Evolutionary conservation across 2,113 vertebrate species (phyloP).

Genomic region (Halcyon malimbica): DNA sequence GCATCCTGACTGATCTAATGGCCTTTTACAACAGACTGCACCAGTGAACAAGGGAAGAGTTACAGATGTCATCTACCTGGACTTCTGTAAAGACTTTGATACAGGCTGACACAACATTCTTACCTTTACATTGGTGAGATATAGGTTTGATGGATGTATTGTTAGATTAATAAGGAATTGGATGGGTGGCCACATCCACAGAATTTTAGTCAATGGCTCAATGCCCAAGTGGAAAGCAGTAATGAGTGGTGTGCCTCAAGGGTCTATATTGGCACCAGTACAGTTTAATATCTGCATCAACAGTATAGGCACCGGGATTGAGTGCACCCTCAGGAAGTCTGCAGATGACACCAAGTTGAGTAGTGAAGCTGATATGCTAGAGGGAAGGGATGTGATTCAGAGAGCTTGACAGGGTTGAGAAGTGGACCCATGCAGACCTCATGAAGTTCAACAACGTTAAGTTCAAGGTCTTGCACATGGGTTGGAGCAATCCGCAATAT

Average conservation of each 20-base stretch:
- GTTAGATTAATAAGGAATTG: too few species aligned
- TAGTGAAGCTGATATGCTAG: too few species aligned
- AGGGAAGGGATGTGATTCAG: neutral
- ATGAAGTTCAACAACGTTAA: too few species aligned
- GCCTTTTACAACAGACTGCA: neutral
- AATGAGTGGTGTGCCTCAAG: neutral
- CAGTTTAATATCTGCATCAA: neutral
- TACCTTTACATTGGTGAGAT: too few species aligned
- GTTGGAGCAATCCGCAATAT: too few species aligned
- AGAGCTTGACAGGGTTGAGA: too few species aligned
- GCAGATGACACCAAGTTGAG: neutral
- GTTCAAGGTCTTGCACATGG: too few species aligned
- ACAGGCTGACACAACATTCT: neutral
- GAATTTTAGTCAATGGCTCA: too few species aligned
- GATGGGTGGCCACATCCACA: too few species aligned
- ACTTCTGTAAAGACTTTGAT: neutral
- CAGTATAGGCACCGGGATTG: neutral
- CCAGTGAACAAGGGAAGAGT: neutral
- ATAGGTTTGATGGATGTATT: too few species aligned
- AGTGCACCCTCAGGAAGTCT: neutral
- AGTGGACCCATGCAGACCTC: too few species aligned
- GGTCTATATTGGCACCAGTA: neutral
- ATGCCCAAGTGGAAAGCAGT: too few species aligned
- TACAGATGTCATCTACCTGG: neutral
- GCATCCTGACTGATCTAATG: neutral